Evolutionary conservation across 1,140 invertebrate species (phyloP).

Genomic region (Anastatus disparis): DNA sequence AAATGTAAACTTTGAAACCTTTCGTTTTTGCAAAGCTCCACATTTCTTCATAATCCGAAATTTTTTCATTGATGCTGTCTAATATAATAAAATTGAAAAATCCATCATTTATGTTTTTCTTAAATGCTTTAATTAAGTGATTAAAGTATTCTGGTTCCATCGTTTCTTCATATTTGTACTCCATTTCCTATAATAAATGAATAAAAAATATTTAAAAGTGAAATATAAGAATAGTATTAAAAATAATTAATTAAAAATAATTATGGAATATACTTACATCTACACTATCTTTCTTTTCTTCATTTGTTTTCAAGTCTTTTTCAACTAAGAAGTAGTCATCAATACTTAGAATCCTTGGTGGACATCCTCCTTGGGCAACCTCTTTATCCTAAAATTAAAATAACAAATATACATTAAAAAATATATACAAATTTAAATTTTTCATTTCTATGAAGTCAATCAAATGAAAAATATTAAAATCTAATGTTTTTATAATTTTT

Average conservation of each 20-base stretch:
- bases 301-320: conserved; percentile 82
- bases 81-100: conserved; percentile 94
- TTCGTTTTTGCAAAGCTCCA: conserved; percentile 88
- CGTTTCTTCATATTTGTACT: conserved; percentile 90
- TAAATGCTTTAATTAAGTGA: conserved; percentile 90
- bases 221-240: conserved; percentile 23
- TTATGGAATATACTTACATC: conserved; percentile 65
- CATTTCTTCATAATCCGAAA: conserved; percentile 86
- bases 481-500: conserved; percentile 45
- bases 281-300: conserved; percentile 77
- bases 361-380: conserved; percentile 79
- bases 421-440: background rate
- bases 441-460: conserved; percentile 14
- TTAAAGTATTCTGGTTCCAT: conserved; percentile 85
- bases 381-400: conserved; percentile 74
- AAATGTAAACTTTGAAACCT: conserved; percentile 90
- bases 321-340: conserved; percentile 97
- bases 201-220: background rate
- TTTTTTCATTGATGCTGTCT: conserved; percentile 86
- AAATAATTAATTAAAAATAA: conserved; percentile 18
- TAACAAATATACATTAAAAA: conserved; percentile 8
- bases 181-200: conserved; percentile 75
- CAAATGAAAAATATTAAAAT: conserved; percentile 30
- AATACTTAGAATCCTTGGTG: conserved; percentile 89
- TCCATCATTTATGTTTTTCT: conserved; percentile 90